Base-by-base conservation (phyloP, 2,113 vertebrate genomes). In the Syrmaticus mikado region DNA sequence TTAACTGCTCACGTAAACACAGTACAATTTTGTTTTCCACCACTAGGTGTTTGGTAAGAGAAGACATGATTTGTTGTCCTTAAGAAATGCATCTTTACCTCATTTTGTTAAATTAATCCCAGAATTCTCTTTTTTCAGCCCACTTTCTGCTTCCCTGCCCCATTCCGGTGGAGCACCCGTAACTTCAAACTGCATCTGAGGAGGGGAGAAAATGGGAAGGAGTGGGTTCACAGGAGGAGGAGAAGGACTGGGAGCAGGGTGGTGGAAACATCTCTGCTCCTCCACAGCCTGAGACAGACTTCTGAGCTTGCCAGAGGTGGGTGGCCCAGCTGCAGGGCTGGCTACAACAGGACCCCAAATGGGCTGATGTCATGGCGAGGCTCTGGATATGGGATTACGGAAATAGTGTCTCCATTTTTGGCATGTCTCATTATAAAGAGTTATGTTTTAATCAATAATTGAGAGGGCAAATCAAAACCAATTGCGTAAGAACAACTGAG, bases 291-390 rank as follows among this genome's bases (percentile, higher is more conserved):
- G 11, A 25, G 50, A 18, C 36, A 66, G 30, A n/a, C 58, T 74
- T 52, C 50, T 74, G 72, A 78, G 41, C 16, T 36, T 6, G 48
- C 9, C 4, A 3, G 14, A 66, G 70, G 7, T 77, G 36, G 14
- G 21, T 55, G 16, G 36, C 16, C 61, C 36, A 64, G 61, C 15
- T 28, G 25, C 25, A 64, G 61, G 25, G 36, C 36, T 40, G 36
- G 61, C 36, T 28, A 40, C 34, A 52, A 43, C 28, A 64, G 64
- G n/a, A 73, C 16, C 10, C 25, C 1, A 0, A 38, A 70, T 55
- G 14, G 34, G 4, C 11, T 20, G 41, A 30, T 38, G 30, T 19
- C 12, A 2, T 16, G 6, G 0, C n/a, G 18, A 21, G n/a, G 4
- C 16, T 85, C 38, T 77, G 16, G 36, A 27, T 40, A 11, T 64